Percentiles rank a stretch among this genome's conserved stretches.
phyloP scores from a whole-genome alignment of 2,888 invertebrate genomes.

The Apodemia mormo region DNA sequence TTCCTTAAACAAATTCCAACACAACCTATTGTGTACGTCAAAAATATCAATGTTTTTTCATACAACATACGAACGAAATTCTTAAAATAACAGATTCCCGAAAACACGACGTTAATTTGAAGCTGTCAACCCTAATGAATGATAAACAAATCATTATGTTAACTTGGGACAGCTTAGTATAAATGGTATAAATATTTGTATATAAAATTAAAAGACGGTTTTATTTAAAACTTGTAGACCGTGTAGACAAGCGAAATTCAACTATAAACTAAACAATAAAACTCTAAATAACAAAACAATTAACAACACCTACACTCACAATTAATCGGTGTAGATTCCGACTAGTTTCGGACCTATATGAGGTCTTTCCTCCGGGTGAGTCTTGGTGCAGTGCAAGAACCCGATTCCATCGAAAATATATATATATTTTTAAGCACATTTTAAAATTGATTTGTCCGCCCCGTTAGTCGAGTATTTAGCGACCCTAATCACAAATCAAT shows the following conservation, averaged over 20 bases:
- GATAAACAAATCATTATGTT: not conserved
- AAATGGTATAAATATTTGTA: not conserved
- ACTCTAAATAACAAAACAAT: not conserved
- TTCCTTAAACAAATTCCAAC: not conserved
- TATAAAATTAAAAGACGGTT: not conserved
- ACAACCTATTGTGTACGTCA: not conserved
- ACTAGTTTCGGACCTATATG: too few species aligned
- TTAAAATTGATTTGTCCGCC: too few species aligned
- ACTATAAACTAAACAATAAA: not conserved
- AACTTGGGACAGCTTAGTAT: not conserved
- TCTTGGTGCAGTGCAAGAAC: too few species aligned
- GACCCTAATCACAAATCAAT: too few species aligned
- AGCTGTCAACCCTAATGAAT: not conserved
- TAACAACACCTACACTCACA: too few species aligned
- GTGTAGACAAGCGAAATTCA: not conserved
- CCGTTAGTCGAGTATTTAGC: too few species aligned
- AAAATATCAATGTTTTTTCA: not conserved
- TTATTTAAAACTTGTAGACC: not conserved
- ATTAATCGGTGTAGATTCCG: too few species aligned
- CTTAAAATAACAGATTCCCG: not conserved
- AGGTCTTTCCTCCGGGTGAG: too few species aligned
- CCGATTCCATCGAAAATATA: too few species aligned
- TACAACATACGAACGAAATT: not conserved
- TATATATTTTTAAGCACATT: too few species aligned
- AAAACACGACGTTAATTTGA: constrained; percentile 5